Base-by-base conservation (phyloP, 2,113 vertebrate genomes). In the Oryzias woworae region DNA sequence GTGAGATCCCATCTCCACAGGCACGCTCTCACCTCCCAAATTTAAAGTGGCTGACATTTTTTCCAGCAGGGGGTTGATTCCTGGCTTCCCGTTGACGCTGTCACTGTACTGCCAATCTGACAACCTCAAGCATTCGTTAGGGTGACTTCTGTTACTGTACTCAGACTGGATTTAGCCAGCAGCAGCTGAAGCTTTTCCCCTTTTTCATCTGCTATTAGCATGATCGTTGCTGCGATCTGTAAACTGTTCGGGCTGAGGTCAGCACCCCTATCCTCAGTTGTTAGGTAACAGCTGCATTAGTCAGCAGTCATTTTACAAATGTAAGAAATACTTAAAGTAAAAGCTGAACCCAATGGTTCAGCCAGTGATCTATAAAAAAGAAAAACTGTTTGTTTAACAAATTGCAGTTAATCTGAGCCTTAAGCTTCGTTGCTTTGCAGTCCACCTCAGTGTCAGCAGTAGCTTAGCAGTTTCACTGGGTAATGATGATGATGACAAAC, bases 31-130 rank as follows among this genome's bases (percentile, higher is more conserved):
- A 18, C 50, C 42, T 75, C 43, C 4, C 2, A 42, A 62, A 55
- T 61, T 56, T 58, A 57, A 76, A 86, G 76, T 73, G 71, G 60
- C 66, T 68, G 77, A 75, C 60, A 64, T 82, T 82, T 77, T 64
- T 72, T 72, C 57, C 41, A 28, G 68, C 44, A 68, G 58, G 75
- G 61, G 58, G 23, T 66, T 13, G 24, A 61, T 54, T 74, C 66
- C 53, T 67, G 5, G 5, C 77, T 78, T 43, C 69, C 71, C 63
- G 71, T 69, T 80, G 79, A 62, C 62, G 62, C 50, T 6, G 17
- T n/a, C 69, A 52, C 61, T 74, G 72, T 62, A 49, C 54, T 43
- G 74, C 65, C 24, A 24, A 70, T 77, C 68, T 69, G 65, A 66
- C 28, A 77, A 60, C 72, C 31, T 18, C 62, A 48, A 73, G 71